These are phyloP conservation scores for Synergus umbraculus DNA, from an alignment of 2,888 invertebrate genomes.

Conservation along the genomic window DNA sequence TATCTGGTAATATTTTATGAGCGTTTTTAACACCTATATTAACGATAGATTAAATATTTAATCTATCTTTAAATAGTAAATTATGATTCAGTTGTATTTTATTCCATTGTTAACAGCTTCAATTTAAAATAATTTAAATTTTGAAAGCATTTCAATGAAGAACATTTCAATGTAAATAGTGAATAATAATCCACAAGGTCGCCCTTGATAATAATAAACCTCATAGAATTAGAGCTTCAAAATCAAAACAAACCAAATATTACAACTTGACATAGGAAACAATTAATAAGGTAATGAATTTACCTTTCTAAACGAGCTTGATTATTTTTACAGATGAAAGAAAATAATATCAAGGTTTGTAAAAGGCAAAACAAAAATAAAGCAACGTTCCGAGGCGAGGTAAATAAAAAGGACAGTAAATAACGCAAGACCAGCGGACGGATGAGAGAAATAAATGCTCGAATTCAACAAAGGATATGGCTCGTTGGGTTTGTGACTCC, in stretches of 20 bases:
- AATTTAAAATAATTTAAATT: no score
- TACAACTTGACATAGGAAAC: no score
- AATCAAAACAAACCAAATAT: no score
- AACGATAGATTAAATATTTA: not conserved
- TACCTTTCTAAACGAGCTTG: not conserved
- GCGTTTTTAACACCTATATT: not conserved
- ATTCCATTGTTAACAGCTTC: no score
- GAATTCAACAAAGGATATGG: constrained; percentile 47
- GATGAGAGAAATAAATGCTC: constrained; percentile 40
- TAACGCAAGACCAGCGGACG: constrained; percentile 23
- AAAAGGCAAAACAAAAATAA: not conserved
- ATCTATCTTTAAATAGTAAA: not conserved
- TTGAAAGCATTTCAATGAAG: not conserved
- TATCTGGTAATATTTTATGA: constrained; percentile 5
- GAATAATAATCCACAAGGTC: no score
- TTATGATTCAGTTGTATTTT: no score
- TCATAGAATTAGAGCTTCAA: no score
- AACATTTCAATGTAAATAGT: no score
- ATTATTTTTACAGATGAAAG: not conserved
- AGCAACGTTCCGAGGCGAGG: not conserved
- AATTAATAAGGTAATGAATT: no score
- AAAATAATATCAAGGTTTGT: not conserved
- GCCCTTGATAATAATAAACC: no score
- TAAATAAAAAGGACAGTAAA: not conserved
- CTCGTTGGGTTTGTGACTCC: constrained; percentile 52